These are phyloP conservation scores for Falcunculus frontatus DNA, from an alignment of 2,113 vertebrate species.

Conservation along the genomic window DNA sequence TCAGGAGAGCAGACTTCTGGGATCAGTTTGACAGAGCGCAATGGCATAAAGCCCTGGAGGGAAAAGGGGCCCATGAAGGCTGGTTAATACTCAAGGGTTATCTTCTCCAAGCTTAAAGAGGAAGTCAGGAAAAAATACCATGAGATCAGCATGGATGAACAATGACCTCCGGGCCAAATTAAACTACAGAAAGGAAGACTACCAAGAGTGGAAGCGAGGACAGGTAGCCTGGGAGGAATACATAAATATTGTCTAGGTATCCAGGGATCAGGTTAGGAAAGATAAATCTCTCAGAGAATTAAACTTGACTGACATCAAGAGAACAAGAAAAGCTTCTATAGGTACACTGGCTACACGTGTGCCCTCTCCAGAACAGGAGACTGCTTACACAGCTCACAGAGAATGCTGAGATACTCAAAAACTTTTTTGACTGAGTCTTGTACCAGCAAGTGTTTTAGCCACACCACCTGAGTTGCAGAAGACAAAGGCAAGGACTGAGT, in stretches of 20 bases:
- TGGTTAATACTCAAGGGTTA: background rate
- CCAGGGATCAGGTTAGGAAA: background rate
- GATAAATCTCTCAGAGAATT: background rate
- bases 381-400: background rate
- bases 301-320: background rate
- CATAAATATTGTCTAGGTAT: background rate
- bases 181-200: background rate
- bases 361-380: background rate
- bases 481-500: background rate
- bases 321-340: background rate
- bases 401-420: background rate
- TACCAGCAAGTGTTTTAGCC: background rate
- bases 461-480: background rate
- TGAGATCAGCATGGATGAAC: background rate
- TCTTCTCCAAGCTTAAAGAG: background rate
- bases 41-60: background rate
- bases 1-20: background rate
- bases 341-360: background rate
- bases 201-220: background rate
- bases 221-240: background rate
- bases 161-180: background rate
- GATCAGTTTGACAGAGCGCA: background rate
- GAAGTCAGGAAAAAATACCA: background rate
- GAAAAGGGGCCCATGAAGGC: background rate
- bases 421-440: background rate